phyloP scores from a whole-genome alignment of 2,797 vertebrate genomes.

The Aeoliscus strigatus region DNA sequence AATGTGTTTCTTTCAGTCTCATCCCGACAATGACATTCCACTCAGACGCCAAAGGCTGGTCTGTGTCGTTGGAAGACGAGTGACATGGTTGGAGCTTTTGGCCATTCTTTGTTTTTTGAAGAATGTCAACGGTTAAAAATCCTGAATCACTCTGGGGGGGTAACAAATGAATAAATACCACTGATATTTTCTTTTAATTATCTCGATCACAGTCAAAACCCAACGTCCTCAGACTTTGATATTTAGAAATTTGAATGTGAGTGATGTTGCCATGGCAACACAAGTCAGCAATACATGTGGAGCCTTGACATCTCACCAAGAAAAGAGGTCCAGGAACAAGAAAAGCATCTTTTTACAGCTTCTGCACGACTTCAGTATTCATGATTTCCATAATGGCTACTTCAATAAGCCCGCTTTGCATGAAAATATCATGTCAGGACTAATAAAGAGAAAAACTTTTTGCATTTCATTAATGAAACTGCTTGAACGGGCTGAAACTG shows the following conservation, averaged over 20 bases:
- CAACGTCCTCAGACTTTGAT: conserved; percentile 22
- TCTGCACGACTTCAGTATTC: conserved; percentile 19
- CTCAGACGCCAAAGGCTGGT: no score
- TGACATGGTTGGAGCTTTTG: no score
- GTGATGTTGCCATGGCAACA: conserved; percentile 59
- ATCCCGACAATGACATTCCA: no score
- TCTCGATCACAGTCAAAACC: conserved; percentile 25
- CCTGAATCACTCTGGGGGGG: no score
- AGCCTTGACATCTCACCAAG: conserved; percentile 41
- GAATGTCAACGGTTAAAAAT: no score
- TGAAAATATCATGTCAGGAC: no score
- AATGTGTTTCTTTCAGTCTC: no score
- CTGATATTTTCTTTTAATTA: conserved; percentile 35
- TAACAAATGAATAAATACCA: no score
- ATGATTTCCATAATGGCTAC: conserved; percentile 3
- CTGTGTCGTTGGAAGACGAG: no score
- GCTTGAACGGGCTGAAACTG: conserved; percentile 23
- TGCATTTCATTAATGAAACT: conserved; percentile 14
- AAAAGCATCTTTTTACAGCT: conserved; percentile 34
- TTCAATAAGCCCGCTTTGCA: conserved; percentile 8
- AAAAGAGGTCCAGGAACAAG: conserved; percentile 27
- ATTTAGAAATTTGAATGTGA: conserved; percentile 41
- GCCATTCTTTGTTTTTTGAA: no score
- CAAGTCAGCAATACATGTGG: conserved; percentile 37
- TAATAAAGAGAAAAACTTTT: conserved; percentile 1